A percentile compares a stretch with the other conserved stretches of the same genome.
These are phyloP conservation scores for Mustelus asterias DNA, from an alignment of 2,113 vertebrate species.

Conservation along the genomic window DNA sequence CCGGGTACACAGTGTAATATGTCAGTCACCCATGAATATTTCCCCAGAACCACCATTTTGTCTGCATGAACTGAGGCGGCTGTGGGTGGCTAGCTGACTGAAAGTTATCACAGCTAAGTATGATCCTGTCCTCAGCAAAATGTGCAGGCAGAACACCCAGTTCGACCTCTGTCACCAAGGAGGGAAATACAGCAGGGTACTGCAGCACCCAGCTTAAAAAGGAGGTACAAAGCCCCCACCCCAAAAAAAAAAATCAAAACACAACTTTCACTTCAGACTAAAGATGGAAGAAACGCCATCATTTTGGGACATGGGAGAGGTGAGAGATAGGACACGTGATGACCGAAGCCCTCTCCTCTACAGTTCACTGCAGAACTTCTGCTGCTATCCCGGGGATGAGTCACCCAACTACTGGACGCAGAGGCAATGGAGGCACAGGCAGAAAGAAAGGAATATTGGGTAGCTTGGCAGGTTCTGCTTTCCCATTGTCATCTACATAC, in stretches of 20 bases:
- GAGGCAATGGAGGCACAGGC: too few species aligned
- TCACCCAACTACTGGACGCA: too few species aligned
- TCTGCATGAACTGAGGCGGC: not conserved
- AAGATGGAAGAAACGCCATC: too few species aligned
- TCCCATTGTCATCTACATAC: not conserved
- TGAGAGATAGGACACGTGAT: too few species aligned
- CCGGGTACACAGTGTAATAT: too few species aligned
- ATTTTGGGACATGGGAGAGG: not conserved
- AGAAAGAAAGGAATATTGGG: too few species aligned
- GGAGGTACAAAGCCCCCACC: too few species aligned
- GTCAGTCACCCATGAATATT: not conserved
- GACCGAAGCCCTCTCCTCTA: too few species aligned
- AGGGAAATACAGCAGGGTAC: not conserved
- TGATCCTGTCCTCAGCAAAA: not conserved
- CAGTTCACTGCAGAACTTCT: too few species aligned
- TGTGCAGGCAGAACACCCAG: not conserved
- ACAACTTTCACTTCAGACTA: not conserved
- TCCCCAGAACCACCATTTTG: not conserved
- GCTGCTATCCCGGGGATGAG: too few species aligned
- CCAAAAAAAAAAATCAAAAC: not conserved
- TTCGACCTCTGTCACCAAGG: not conserved
- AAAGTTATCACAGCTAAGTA: not conserved
- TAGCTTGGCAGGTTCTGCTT: not conserved
- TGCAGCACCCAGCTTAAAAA: not conserved
- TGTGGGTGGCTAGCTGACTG: not conserved